phyloP scores from a whole-genome alignment of 2,113 vertebrate species.

The Zonotrichia leucophrys region DNA sequence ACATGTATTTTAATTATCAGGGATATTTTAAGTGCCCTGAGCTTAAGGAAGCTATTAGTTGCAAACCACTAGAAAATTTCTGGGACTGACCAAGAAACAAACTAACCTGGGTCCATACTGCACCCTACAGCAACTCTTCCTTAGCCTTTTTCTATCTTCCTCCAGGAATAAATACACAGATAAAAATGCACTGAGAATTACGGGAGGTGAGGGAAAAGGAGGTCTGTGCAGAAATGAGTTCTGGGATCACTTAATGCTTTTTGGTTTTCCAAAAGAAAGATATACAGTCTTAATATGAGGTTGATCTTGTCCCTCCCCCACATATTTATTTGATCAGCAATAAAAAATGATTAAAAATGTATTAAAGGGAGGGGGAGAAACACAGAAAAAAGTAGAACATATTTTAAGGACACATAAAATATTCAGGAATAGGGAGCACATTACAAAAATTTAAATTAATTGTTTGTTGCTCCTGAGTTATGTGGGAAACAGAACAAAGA shows the following conservation, averaged over 20 bases:
- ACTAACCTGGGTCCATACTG: neutral
- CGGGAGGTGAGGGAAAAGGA: neutral
- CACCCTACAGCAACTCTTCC: neutral
- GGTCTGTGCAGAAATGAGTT: neutral
- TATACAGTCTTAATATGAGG: neutral
- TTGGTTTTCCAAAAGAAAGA: neutral
- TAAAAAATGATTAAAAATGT: neutral
- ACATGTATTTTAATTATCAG: neutral
- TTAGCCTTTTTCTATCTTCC: neutral
- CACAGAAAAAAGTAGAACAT: neutral
- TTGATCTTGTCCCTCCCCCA: neutral
- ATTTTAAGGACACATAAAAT: neutral
- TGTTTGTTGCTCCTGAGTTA: neutral
- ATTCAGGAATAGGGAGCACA: neutral
- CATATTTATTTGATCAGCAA: neutral
- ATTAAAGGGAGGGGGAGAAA: accelerated
- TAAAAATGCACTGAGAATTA: neutral
- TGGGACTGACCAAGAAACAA: neutral
- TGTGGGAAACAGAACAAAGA: neutral
- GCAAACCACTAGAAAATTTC: neutral
- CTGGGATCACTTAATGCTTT: neutral
- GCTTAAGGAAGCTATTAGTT: neutral
- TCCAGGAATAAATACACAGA: neutral
- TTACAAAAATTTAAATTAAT: neutral
- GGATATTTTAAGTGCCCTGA: neutral